Evolutionary conservation across 2,113 vertebrate genomes (phyloP).

Genomic region (Tautogolabrus adspersus): DNA sequence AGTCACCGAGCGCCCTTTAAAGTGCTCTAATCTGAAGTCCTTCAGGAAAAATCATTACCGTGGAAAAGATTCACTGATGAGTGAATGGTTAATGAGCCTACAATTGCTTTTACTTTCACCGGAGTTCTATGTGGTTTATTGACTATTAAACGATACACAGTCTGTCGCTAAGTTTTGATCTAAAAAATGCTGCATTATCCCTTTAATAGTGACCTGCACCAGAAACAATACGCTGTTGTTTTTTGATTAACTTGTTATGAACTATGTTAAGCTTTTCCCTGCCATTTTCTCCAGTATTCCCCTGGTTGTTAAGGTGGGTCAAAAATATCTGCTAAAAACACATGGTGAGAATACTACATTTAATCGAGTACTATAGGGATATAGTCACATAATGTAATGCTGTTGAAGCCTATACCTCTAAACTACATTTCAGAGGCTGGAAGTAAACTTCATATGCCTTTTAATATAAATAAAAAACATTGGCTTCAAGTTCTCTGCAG

Average conservation of each 20-base stretch:
- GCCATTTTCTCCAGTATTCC: not conserved
- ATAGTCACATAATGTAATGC: not conserved
- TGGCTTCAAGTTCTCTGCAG: no score
- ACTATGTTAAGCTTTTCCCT: not conserved
- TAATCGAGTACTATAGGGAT: no score
- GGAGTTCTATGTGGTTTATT: not conserved
- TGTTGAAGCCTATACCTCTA: not conserved
- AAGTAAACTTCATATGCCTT: not conserved
- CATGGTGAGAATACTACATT: no score
- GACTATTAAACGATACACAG: not conserved
- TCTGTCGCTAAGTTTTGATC: not conserved
- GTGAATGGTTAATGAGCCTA: conserved; percentile 11
- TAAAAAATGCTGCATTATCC: not conserved
- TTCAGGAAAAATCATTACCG: not conserved
- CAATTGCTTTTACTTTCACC: not conserved
- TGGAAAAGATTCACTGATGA: not conserved
- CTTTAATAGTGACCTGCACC: not conserved
- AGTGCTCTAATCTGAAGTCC: not conserved
- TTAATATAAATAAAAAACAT: no score
- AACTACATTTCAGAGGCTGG: not conserved
- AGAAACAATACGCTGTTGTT: not conserved
- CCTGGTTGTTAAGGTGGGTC: not conserved
- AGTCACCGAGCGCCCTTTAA: not conserved
- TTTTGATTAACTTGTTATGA: not conserved
- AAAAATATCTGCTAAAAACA: no score